Base-by-base conservation (phyloP, 1,140 invertebrate species). In the Conopomorpha cramerella region DNA sequence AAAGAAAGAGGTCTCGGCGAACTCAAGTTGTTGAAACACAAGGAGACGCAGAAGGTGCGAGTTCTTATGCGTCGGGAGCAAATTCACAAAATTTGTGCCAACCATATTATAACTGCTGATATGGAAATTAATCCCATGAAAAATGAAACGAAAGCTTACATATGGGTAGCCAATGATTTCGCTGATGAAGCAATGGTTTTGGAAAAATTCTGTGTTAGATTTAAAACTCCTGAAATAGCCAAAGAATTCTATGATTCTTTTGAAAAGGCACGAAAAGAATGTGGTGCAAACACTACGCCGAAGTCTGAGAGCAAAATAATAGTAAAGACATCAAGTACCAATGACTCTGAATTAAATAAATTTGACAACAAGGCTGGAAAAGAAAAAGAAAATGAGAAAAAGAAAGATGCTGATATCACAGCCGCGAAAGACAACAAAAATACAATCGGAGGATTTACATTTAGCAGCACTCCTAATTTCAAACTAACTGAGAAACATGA, bases 21-120 rank as follows among this genome's bases (percentile, higher is more conserved):
- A 34, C 83, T 96, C 0, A 96, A 96, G 63, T 79, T 97, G 3
- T 64, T 96, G 0, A 84, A 85, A 51, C 87, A 95, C 52, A 80
- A 81, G 13, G 60, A 77, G 1, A 85, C 79, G 12, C 82, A 83
- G 11, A 88, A 86, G 60, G 81, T 86, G 0, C 79, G 91, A 18
- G 68, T 95, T 2, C 57, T 95, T 0, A 96, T 96, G 94, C 82
- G 93, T 29, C 79, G 94, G 33, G 93, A 96, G 41, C 91, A 94
- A 60, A 86, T 94, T 0, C 82, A 88, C 30, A 93, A 92, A 53
- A 86, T 96, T 15, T 96, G 94, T 78, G 92, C 92, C 1, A 96
- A 96, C 80, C 93, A 96, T 68, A 84, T 87, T 38, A 79, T 96
- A 10, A 82, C 81, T 0, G 67, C 83, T 0, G 85, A 89, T 33